Percentiles rank a stretch among this genome's conserved stretches.
phyloP scores from a whole-genome alignment of 30 jellyfish, hydroid and myxozoan genomes.

The Chrysaora quinquecirrha region DNA sequence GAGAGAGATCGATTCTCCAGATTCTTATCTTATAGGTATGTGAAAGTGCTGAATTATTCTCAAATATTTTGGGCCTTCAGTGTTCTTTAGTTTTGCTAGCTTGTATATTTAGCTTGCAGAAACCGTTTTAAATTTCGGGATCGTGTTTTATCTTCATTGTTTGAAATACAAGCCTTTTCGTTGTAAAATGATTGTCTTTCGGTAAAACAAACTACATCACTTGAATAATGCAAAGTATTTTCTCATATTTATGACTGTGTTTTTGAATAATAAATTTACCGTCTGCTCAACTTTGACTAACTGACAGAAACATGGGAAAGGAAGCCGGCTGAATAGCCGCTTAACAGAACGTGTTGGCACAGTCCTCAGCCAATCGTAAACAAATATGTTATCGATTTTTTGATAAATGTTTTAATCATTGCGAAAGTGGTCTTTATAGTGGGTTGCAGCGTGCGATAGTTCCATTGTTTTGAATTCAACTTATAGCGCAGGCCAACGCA shows the following conservation, averaged over 20 bases:
- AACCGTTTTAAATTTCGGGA: too few relatives aligned
- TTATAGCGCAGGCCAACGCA: neutral
- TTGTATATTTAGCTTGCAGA: too few relatives aligned
- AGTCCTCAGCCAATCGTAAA: neutral
- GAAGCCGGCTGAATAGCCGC: conserved; percentile 58
- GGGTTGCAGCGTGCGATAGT: neutral
- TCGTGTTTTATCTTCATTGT: too few relatives aligned
- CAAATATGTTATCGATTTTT: neutral
- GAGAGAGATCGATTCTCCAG: too few relatives aligned
- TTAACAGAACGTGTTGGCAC: neutral
- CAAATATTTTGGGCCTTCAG: too few relatives aligned
- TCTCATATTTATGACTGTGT: conserved; percentile 8
- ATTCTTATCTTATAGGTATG: too few relatives aligned
- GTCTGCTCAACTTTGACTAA: conserved; percentile 62
- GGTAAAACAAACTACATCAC: neutral
- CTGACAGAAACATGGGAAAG: conserved; percentile 66
- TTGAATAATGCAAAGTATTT: neutral
- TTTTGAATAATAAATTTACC: conserved; percentile 9
- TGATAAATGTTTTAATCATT: conserved; percentile 3
- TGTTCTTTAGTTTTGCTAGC: too few relatives aligned
- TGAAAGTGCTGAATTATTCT: too few relatives aligned
- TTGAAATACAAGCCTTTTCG: too few relatives aligned
- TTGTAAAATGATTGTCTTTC: neutral
- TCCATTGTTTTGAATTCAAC: neutral
- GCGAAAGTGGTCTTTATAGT: neutral